Evolutionary conservation across 2,797 vertebrate species (phyloP), one percentile per base, ranked within the genome.

Genomic region (Sebastes kiyomatsui): DNA sequence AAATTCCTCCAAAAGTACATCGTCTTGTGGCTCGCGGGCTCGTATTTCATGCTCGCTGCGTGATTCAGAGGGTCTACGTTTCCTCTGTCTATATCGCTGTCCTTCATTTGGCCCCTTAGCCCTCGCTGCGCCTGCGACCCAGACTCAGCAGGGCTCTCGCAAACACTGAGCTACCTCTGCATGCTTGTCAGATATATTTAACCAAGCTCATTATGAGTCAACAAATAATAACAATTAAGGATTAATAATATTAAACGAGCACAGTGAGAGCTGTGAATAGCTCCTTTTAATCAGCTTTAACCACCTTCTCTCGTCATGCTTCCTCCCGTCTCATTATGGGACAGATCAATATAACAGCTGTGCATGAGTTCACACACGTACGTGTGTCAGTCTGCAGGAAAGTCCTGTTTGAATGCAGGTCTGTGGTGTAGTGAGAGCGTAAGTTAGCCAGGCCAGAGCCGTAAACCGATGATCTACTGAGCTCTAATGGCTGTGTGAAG

Each of bases 21-120:
- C 2, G 14, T 74, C 77, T 78, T 68, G 62, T 79, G 49, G 77
- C 89, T 80, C 2, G 72, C 22, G 54, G 90, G 83, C 81, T 81
- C 61, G 27, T 59, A 60, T 85, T 87, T 81, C 58, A 72, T 80
- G 83, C 61, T 89, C 14, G 20, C 42, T 84, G 83, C 33, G 22
- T 86, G 81, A 90, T 83, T 91, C 84, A 76, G 59, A 81, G 59
- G 65, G 27, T 83, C 79, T 68, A 23, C 55, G 79, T 76, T 77
- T 56, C 80, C 54, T 71, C 71, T 22, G 55, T 81, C 82, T 67
- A 38, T 75, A 82, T 83, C 33, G 1, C 52, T 83, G 81, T 88
- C 72, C 75, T 56, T 88, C 66, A 59, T 62, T 86, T 81, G 68
- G 73, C 58, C 79, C 59, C 32, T 58, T 58, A 22, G 62, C 61